phyloP scores from a whole-genome alignment of 2,888 invertebrate genomes.

The Megalurothrips usitatus region DNA sequence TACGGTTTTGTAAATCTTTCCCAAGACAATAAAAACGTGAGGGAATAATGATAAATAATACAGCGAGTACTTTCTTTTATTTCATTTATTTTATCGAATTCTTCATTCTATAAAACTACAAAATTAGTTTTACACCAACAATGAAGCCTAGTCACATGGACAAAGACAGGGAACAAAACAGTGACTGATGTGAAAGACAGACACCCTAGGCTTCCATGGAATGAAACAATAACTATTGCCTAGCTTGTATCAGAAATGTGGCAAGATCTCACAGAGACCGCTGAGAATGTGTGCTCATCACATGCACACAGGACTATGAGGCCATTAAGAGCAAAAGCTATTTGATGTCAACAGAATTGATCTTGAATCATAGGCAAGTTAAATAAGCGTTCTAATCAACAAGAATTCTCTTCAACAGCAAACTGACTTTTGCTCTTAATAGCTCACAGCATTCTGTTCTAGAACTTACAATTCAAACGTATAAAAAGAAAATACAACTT shows the following conservation, averaged over 20 bases:
- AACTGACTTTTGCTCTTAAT: not conserved
- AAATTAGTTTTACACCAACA: slow-evolving; percentile 19
- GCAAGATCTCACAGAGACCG: slow-evolving; percentile 24
- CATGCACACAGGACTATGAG: not conserved
- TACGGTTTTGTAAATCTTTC: too few species aligned
- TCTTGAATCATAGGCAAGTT: too few species aligned
- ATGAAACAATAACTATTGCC: slow-evolving; percentile 17
- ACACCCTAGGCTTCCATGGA: not conserved
- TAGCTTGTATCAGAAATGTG: slow-evolving; percentile 15
- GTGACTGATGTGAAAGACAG: not conserved
- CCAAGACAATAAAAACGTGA: not conserved
- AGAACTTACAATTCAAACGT: not conserved
- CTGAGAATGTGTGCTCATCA: not conserved
- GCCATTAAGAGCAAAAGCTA: not conserved
- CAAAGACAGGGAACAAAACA: not conserved
- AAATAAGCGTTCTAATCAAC: too few species aligned
- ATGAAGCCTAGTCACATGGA: not conserved
- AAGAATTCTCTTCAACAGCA: not conserved
- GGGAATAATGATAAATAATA: slow-evolving; percentile 7
- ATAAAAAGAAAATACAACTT: not conserved
- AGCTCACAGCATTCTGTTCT: not conserved
- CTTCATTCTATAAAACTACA: slow-evolving; percentile 29
- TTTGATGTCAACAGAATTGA: not conserved
- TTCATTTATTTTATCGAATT: slow-evolving; percentile 29
- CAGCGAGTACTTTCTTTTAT: not conserved